phyloP scores from a whole-genome alignment of 2,797 vertebrate species.

The Clamator glandarius region DNA sequence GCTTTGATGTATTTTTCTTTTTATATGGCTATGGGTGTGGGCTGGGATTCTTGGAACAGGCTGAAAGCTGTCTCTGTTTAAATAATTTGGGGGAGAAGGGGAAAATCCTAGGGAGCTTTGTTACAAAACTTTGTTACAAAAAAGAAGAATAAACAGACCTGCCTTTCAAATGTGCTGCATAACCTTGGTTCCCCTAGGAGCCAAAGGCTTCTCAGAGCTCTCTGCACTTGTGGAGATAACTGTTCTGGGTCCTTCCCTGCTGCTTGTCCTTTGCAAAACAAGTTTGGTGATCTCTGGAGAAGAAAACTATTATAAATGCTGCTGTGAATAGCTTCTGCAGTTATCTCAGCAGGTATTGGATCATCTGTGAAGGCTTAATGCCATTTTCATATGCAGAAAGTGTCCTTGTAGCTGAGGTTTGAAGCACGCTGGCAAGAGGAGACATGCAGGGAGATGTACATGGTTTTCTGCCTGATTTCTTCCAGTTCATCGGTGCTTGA shows the following conservation, averaged over 20 bases:
- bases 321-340: neutral
- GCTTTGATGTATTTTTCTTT: slow-evolving; percentile 51
- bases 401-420: neutral
- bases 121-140: neutral
- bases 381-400: neutral
- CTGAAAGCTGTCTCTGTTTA: slow-evolving; percentile 63
- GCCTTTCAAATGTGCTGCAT: neutral
- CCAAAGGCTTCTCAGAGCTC: neutral
- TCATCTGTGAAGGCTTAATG: neutral
- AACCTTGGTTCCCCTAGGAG: neutral
- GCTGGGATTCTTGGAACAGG: slow-evolving; percentile 55
- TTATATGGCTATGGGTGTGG: slow-evolving; percentile 29
- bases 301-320: neutral
- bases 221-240: neutral
- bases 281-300: slow-evolving; percentile 11
- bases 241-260: slow-evolving; percentile 24
- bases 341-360: slow-evolving; percentile 9
- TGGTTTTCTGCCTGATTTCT: slow-evolving; percentile 1
- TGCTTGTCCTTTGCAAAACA: slow-evolving; percentile 43
- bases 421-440: neutral
- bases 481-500: neutral
- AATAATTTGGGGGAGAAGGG: slow-evolving; percentile 44
- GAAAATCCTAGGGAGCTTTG: slow-evolving; percentile 36
- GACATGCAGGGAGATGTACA: neutral
- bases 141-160: slow-evolving; percentile 29